phyloP scores from a whole-genome alignment of 1,140 invertebrate genomes.

The Periplaneta americana region DNA sequence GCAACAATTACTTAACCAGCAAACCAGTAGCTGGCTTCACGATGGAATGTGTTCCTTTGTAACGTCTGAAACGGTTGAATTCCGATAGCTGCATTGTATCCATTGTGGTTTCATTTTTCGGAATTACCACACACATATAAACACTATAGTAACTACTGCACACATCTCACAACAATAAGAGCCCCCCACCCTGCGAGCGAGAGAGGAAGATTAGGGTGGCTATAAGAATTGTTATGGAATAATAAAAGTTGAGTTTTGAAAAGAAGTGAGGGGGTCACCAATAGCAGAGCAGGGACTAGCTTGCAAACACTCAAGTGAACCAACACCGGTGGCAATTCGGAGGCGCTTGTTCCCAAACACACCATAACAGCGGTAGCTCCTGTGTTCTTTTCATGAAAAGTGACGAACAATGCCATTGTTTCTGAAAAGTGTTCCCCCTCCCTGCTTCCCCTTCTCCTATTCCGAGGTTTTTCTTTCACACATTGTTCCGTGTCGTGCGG shows the following conservation, averaged over 20 bases:
- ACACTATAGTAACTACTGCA: background rate
- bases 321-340: background rate
- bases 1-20: background rate
- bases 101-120: background rate
- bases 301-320: background rate
- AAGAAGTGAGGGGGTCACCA: background rate
- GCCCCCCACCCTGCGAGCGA: background rate
- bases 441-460: background rate
- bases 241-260: background rate
- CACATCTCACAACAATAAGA: background rate
- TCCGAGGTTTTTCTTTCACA: background rate
- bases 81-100: background rate
- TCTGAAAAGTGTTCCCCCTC: background rate
- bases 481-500: background rate
- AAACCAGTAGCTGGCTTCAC: background rate
- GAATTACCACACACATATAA: background rate
- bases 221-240: background rate
- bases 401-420: background rate
- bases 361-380: background rate
- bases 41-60: background rate
- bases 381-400: background rate
- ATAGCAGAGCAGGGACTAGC: background rate
- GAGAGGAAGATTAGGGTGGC: background rate
- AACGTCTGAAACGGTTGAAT: background rate
- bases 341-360: background rate